These are phyloP conservation scores for Sylvicola cinctus DNA, from an alignment of 2,888 invertebrate genomes.

Conservation along the genomic window DNA sequence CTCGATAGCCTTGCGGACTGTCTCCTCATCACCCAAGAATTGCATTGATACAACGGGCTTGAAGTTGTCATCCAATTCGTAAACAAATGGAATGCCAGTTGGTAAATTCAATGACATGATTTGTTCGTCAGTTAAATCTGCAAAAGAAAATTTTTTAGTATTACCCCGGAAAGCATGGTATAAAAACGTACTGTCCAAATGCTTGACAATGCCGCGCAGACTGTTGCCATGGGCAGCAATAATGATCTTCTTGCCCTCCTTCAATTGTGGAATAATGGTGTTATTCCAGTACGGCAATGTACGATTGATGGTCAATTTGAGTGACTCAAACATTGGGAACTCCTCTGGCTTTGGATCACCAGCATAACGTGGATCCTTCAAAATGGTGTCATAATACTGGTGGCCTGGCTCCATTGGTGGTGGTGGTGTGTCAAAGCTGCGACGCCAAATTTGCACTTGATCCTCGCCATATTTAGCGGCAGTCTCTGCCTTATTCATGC, in stretches of 20 bases:
- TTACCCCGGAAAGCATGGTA: constrained; percentile 6
- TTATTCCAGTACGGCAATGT: constrained; percentile 76
- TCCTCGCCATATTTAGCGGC: constrained; percentile 70
- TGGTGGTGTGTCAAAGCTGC: constrained; percentile 64
- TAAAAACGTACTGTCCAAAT: constrained; percentile 46
- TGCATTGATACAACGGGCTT: constrained; percentile 48
- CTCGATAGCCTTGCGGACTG: constrained; percentile 53
- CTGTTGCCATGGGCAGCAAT: constrained; percentile 79
- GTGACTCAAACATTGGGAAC: constrained; percentile 65
- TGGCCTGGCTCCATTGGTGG: constrained; percentile 60
- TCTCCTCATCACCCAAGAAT: constrained; percentile 60
- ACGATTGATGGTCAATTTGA: constrained; percentile 60
- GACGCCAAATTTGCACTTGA: constrained; percentile 69
- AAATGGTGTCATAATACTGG: constrained; percentile 51
- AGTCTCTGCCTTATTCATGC: constrained; percentile 66
- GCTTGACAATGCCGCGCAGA: constrained; percentile 65
- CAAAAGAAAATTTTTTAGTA: constrained; percentile 10
- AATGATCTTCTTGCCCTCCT: constrained; percentile 53
- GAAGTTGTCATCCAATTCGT: constrained; percentile 48
- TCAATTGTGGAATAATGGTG: constrained; percentile 43
- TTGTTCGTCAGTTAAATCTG: constrained; percentile 45
- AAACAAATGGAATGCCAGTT: constrained; percentile 62
- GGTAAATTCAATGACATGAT: constrained; percentile 60
- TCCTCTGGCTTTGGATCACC: constrained; percentile 46
- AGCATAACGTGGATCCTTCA: constrained; percentile 53